Base-by-base conservation (phyloP, 2,113 vertebrate genomes). In the Tenebrosternarchus preto region DNA sequence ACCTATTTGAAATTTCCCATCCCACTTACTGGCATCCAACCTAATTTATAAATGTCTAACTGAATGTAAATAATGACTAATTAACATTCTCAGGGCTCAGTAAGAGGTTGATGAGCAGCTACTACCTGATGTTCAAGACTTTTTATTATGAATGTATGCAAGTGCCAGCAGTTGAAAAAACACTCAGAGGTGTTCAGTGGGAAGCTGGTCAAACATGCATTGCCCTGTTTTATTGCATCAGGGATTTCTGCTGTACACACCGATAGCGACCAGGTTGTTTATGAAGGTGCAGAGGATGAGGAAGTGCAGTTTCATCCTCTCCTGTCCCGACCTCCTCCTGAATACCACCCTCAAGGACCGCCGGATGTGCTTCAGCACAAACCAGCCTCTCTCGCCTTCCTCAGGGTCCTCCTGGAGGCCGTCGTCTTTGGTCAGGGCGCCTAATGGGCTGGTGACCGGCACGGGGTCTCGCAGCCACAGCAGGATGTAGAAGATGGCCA, bases 281-380 rank as follows among this genome's bases (percentile, higher is more conserved):
- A 91, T 57, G 69, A 90, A 87, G 33, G 82, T 80, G 63, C 89
- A 88, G 55, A 90, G 27, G 53, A 92, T 81, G 67, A 89, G 86
- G 3, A 90, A 68, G 31, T 82, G 71, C 5, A 90, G 85, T 63
- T 90, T 90, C 29, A 77, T 74, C 50, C 84, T 89, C 9, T 88
- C 83, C 70, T 84, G 81, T 2, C 77, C 85, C 0, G 83, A 43
- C 69, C 89, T 84, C 31, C 70, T 83, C 73, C 68, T 89, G n/a
- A 87, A 83, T 31, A 90, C 74, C 11, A 83, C 74, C 55, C 46
- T 80, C 46, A 87, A 80, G n/a, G 88, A 84, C 60, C 73, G 56
- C 78, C 68, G 84, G 71, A 64, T 80, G 22, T 86, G 85, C 50
- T 71, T 85, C 33, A 85, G 70, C 50, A 86, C n/a, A 56, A 77